Evolutionary conservation across 2,113 vertebrate species (phyloP), one percentile per base, ranked within the genome.

Genomic region (Sisor rabdophorus): DNA sequence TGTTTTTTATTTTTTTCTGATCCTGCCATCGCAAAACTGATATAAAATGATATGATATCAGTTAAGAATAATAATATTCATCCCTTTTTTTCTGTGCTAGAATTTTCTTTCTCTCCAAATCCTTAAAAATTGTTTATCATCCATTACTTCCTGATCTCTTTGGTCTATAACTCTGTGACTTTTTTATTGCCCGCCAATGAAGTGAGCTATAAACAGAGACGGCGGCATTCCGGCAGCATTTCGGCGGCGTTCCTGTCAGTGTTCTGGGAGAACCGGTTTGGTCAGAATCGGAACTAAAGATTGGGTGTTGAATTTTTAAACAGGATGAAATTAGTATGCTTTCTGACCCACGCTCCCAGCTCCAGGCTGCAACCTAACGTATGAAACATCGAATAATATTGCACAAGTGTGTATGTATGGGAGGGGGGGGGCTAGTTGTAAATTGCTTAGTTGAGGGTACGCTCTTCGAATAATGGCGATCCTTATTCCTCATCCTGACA

Each of bases 251-350:
- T 44, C 11, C 22, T n/a, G n/a, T n/a, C n/a, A n/a, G n/a, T n/a
- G n/a, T n/a, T n/a, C n/a, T n/a, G 56, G 68, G 65, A 60, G 55
- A 77, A 58, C 36, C 6, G 54, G 17, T 53, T 60, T n/a, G 9
- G 15, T 70, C 60, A 50, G 70, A 68, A 75, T 54, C 60, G 61
- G 61, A 76, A 79, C 82, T 76, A 63, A 48, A 73, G 75, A 82
- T 80, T 69, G 71, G 58, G 79, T 78, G 69, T 76, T 83, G 71
- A 79, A 80, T 80, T 75, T 83, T 79, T 79, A 83, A 81, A 78
- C 67, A 79, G 76, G 61, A 61, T 64, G 28, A 79, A 84, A 77
- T 85, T 75, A 73, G 79, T 79, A 72, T 80, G 84, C 76, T 77
- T 30, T 64, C 80, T 70, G 69, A 73, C 80, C 67, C 54, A 70